Evolutionary conservation across 2,888 invertebrate species (phyloP).

Genomic region (Leptopilina myrica): DNA sequence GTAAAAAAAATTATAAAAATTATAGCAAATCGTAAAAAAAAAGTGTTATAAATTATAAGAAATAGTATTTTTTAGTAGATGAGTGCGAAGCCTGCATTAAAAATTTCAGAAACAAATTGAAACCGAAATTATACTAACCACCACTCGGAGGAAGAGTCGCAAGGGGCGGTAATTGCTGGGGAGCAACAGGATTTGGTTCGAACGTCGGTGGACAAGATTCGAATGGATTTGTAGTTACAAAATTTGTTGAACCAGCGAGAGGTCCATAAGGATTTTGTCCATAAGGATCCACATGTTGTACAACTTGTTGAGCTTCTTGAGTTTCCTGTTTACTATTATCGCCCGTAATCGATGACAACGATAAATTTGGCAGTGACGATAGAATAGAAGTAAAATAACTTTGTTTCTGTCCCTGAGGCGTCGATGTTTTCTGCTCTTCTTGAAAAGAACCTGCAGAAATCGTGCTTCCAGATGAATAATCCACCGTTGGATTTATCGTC

Average conservation of each 20-base stretch:
- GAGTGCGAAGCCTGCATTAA: not conserved
- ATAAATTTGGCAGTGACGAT: conserved; percentile 71
- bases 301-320: conserved; percentile 8
- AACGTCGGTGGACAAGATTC: conserved; percentile 38
- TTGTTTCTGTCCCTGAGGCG: conserved; percentile 59
- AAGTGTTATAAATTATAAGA: no score
- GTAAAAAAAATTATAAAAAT: no score
- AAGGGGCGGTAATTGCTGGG: conserved; percentile 56
- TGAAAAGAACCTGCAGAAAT: conserved; percentile 39
- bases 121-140: conserved; percentile 55
- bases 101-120: not conserved
- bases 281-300: conserved; percentile 39
- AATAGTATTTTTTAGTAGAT: no score
- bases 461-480: conserved; percentile 18
- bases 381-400: conserved; percentile 72
- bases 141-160: conserved; percentile 59
- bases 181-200: conserved; percentile 44
- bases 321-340: conserved; percentile 34
- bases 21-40: no score
- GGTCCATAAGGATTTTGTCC: conserved; percentile 40
- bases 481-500: not conserved
- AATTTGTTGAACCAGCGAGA: conserved; percentile 21
- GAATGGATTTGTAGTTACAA: conserved; percentile 45
- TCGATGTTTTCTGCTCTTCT: conserved; percentile 49
- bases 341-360: conserved; percentile 65